These are phyloP conservation scores for Podarcis lilfordi DNA, from an alignment of 2,797 vertebrate genomes.

Conservation along the genomic window DNA sequence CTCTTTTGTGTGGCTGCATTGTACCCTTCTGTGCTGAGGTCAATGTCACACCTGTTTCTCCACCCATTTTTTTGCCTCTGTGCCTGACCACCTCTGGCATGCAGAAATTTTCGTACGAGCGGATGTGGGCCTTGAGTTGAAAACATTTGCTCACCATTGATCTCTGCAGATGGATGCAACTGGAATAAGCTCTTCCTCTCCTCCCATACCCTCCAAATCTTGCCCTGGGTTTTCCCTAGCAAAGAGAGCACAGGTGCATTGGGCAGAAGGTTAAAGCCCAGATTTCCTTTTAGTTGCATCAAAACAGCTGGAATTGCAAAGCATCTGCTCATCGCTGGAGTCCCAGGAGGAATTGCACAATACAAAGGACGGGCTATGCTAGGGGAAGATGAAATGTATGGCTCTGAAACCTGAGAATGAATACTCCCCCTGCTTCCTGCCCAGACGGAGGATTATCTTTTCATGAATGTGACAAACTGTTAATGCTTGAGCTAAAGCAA, in stretches of 20 bases:
- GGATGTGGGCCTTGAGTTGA: too few species aligned
- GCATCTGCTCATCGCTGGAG: not conserved
- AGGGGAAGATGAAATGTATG: constrained; percentile 26
- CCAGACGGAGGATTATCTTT: constrained; percentile 2
- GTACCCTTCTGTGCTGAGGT: too few species aligned
- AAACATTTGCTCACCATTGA: too few species aligned
- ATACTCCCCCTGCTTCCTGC: not conserved
- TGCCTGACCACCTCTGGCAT: too few species aligned
- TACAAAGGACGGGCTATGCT: constrained; percentile 25
- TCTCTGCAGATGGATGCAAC: not conserved
- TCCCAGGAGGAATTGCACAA: constrained; percentile 5
- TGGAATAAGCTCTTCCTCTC: not conserved
- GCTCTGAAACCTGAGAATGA: constrained; percentile 16
- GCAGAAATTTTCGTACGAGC: too few species aligned
- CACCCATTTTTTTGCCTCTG: too few species aligned
- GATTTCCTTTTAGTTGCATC: not conserved
- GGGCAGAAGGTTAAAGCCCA: not conserved
- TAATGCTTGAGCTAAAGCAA: not conserved
- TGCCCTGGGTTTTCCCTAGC: not conserved
- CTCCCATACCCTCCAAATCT: accelerated
- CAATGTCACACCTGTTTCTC: too few species aligned
- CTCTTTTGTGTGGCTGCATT: too few species aligned
- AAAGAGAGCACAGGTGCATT: not conserved
- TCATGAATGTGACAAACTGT: accelerated
- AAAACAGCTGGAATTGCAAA: constrained; percentile 16